phyloP scores from a whole-genome alignment of 1,140 invertebrate genomes.

The Drosophila subpulchrella region DNA sequence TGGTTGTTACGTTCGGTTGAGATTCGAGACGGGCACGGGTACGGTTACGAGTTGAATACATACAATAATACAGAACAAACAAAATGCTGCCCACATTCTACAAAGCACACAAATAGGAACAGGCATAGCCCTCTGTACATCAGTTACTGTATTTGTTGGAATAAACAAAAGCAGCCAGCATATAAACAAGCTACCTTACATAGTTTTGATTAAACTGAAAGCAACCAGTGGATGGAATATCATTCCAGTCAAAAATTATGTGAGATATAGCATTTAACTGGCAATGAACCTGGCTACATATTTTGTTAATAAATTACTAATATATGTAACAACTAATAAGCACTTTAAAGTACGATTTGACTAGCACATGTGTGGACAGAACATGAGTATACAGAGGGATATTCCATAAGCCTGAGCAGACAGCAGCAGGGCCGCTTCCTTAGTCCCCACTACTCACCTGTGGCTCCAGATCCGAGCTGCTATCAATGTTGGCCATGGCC shows the following conservation, averaged over 20 bases:
- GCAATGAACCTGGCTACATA: no score
- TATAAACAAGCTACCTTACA: no score
- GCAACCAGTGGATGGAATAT: background rate
- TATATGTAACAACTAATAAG: no score
- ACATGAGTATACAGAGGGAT: constrained; percentile 20
- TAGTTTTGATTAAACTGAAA: background rate
- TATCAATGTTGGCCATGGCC: constrained; percentile 23
- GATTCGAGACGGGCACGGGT: constrained; percentile 11
- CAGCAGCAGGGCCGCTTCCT: background rate
- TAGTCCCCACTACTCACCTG: constrained; percentile 41
- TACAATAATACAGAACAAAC: constrained; percentile 41
- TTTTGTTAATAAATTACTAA: background rate
- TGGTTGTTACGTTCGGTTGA: constrained; percentile 5
- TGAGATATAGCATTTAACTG: no score
- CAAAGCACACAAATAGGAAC: constrained; percentile 13
- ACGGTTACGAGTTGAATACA: constrained; percentile 16
- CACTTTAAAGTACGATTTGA: background rate
- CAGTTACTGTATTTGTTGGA: background rate
- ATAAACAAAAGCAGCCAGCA: background rate
- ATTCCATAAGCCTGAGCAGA: constrained; percentile 2
- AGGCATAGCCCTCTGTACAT: constrained; percentile 12
- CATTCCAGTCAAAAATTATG: no score
- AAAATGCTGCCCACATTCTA: constrained; percentile 13
- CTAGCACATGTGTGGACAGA: background rate
- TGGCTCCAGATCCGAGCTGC: constrained; percentile 32